These are phyloP conservation scores for Lordiphosa fenestrarum DNA, from an alignment of 2,888 invertebrate species.

Conservation along the genomic window DNA sequence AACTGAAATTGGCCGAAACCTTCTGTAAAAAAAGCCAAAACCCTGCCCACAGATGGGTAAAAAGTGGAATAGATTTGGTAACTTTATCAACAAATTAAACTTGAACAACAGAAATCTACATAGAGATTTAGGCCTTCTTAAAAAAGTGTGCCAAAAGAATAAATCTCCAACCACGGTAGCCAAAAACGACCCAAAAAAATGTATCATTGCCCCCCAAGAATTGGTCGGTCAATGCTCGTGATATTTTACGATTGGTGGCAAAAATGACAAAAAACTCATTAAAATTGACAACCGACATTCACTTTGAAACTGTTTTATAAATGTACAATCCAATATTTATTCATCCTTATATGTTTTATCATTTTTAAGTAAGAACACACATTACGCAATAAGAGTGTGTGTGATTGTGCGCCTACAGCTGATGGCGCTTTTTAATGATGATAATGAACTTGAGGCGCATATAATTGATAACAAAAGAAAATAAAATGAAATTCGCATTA, in stretches of 20 bases:
- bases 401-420: conserved; percentile 14
- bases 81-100: no score
- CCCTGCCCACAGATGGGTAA: no score
- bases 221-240: conserved; percentile 57
- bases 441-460: conserved; percentile 67
- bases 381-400: conserved; percentile 41
- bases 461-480: conserved; percentile 63
- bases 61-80: no score
- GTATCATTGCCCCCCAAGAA: conserved; percentile 49
- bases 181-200: conserved; percentile 17
- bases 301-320: conserved; percentile 46
- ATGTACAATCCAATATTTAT: conserved; percentile 19
- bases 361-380: conserved; percentile 33
- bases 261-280: conserved; percentile 17
- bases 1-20: no score
- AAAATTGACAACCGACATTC: conserved; percentile 45
- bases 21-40: no score
- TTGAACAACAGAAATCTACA: no score
- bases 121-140: no score
- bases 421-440: conserved; percentile 56
- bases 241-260: conserved; percentile 20
- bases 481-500: conserved; percentile 35
- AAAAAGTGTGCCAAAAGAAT: no score
- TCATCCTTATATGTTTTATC: conserved; percentile 32
- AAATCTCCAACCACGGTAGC: conserved; percentile 4